These are phyloP conservation scores for Agraylea sexmaculata DNA, from an alignment of 1,140 invertebrate species.

Conservation along the genomic window DNA sequence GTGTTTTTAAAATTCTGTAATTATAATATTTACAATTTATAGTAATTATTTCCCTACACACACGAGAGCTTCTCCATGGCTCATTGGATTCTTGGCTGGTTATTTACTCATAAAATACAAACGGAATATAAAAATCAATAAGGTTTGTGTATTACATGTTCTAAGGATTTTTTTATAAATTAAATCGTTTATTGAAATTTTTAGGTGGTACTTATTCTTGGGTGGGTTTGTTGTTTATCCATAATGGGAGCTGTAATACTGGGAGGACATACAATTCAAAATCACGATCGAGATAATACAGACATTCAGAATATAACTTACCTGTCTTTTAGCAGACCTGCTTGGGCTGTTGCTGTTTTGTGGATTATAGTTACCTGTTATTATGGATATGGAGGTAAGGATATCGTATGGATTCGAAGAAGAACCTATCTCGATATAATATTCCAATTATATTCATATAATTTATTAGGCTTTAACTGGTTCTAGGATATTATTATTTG, in stretches of 20 bases:
- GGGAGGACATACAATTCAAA: conserved; percentile 22
- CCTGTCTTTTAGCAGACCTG: conserved; percentile 44
- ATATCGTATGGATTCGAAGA: conserved; percentile 14
- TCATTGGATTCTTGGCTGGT: conserved; percentile 43
- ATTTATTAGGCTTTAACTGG: conserved; percentile 15
- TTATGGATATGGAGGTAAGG: conserved; percentile 49
- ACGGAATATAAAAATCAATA: conserved; percentile 1
- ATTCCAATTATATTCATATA: conserved; percentile 10
- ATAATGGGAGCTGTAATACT: conserved; percentile 24
- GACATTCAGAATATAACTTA: conserved; percentile 44
- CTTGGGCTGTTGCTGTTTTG: conserved; percentile 47
- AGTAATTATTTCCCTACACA: conserved; percentile 28
- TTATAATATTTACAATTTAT: too few relatives aligned
- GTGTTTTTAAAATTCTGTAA: too few relatives aligned
- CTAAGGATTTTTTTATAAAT: background rate
- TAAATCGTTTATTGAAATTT: conserved; percentile 4
- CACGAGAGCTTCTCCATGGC: conserved; percentile 39
- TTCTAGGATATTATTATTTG: conserved; percentile 7
- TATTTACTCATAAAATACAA: conserved; percentile 26
- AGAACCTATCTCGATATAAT: conserved; percentile 14
- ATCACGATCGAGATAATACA: conserved; percentile 21
- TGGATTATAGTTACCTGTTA: conserved; percentile 60
- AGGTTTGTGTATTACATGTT: conserved; percentile 5
- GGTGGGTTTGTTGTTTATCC: conserved; percentile 22
- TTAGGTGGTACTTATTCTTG: conserved; percentile 13